phyloP scores from a whole-genome alignment of 2,888 invertebrate species.

The Scaeva pyrastri region DNA sequence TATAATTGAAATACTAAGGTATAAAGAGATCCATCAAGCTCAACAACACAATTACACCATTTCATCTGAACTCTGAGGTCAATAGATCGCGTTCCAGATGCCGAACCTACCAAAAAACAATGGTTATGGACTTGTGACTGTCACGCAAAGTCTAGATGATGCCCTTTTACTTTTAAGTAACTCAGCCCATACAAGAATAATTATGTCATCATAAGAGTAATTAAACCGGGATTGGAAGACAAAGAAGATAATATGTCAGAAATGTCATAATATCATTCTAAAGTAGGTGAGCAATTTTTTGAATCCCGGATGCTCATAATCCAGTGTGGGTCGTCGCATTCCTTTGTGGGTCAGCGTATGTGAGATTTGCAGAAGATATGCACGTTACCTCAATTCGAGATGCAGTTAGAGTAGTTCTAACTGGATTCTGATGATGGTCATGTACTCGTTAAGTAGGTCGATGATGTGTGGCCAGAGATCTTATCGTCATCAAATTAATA shows the following conservation, averaged over 20 bases:
- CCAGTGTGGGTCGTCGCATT: constrained; percentile 27
- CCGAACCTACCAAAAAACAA: too few relatives aligned
- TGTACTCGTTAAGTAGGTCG: constrained; percentile 30
- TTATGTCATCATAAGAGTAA: background rate
- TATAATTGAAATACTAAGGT: too few relatives aligned
- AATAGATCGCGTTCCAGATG: background rate
- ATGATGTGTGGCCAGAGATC: constrained; percentile 1
- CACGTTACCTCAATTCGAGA: constrained; percentile 21
- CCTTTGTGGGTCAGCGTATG: constrained; percentile 41
- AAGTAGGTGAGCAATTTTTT: constrained; percentile 10
- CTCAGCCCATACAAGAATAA: too few relatives aligned
- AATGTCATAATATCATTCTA: background rate
- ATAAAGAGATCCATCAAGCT: too few relatives aligned
- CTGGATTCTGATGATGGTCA: constrained; percentile 18
- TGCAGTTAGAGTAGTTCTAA: constrained; percentile 21
- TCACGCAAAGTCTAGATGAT: background rate
- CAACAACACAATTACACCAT: background rate
- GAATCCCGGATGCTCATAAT: constrained; percentile 17
- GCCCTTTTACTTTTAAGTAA: background rate
- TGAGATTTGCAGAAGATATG: background rate
- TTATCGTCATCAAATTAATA: background rate
- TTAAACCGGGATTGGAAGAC: background rate
- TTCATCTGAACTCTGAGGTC: background rate
- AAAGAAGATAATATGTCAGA: background rate
- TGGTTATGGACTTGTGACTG: too few relatives aligned